phyloP scores from a whole-genome alignment of 1,140 invertebrate species.

The Hyposmocoma kahamanoa region DNA sequence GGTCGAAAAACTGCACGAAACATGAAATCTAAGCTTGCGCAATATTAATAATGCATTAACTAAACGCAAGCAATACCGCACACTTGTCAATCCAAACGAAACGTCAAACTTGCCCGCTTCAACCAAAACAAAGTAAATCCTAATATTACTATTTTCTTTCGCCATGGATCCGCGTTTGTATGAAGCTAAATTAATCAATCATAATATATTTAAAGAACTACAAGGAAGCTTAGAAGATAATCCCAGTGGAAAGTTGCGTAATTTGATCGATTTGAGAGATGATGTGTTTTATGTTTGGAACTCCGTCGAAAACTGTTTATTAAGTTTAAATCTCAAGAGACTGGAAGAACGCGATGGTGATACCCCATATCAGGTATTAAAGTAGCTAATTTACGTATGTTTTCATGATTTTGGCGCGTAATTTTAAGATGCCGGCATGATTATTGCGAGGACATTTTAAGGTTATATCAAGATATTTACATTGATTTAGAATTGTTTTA shows the following conservation, averaged over 20 bases:
- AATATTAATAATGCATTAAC: too few relatives aligned
- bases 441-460: slow-evolving; percentile 9
- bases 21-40: too few relatives aligned
- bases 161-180: slow-evolving; percentile 75
- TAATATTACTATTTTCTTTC: slow-evolving; percentile 10
- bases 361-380: slow-evolving; percentile 75
- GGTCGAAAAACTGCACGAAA: too few relatives aligned
- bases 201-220: slow-evolving; percentile 76
- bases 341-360: slow-evolving; percentile 69
- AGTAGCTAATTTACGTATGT: not conserved
- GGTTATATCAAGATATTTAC: slow-evolving; percentile 23
- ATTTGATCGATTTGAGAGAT: slow-evolving; percentile 77
- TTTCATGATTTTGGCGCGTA: not conserved
- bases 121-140: not conserved
- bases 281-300: slow-evolving; percentile 80
- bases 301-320: slow-evolving; percentile 76
- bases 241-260: slow-evolving; percentile 74
- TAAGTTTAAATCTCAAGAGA: slow-evolving; percentile 76
- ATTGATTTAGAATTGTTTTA: not conserved
- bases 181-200: slow-evolving; percentile 73
- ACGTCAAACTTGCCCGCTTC: not conserved
- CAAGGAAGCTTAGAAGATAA: slow-evolving; percentile 71
- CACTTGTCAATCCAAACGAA: slow-evolving; percentile 13
- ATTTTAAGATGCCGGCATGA: slow-evolving; percentile 2
- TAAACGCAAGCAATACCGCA: too few relatives aligned